Evolutionary conservation across 2,113 vertebrate species (phyloP).

Genomic region (Shinisaurus crocodilurus): DNA sequence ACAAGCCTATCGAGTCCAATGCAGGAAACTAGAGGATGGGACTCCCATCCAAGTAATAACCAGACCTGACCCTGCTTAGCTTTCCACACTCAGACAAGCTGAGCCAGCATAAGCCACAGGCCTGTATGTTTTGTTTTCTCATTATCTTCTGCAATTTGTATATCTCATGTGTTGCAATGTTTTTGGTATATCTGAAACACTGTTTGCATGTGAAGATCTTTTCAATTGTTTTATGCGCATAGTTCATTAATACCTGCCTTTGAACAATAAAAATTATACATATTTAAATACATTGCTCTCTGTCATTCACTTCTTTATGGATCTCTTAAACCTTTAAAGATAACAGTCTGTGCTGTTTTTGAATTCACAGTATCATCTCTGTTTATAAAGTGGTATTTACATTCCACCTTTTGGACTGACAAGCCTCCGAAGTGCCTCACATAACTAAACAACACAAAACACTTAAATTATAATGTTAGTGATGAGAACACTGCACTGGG

Average conservation of each 20-base stretch:
- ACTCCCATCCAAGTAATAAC: too few relatives aligned
- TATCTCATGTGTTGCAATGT: not conserved
- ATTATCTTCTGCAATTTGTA: not conserved
- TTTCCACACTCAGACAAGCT: too few relatives aligned
- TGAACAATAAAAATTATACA: not conserved
- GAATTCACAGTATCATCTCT: not conserved
- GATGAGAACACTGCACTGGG: too few relatives aligned
- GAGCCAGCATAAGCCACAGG: too few relatives aligned
- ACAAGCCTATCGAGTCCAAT: too few relatives aligned
- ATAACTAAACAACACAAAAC: not conserved
- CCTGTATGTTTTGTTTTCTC: too few relatives aligned
- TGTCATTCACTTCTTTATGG: not conserved
- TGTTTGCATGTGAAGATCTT: not conserved
- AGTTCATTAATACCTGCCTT: not conserved
- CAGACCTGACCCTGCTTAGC: too few relatives aligned
- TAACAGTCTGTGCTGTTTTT: not conserved
- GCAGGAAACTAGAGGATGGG: too few relatives aligned
- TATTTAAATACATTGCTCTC: not conserved
- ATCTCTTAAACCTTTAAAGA: not conserved
- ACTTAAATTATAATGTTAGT: not conserved
- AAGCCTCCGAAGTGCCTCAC: not conserved
- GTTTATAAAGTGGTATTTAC: not conserved
- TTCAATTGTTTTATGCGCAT: not conserved
- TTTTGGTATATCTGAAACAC: not conserved
- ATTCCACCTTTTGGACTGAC: not conserved